Evolutionary conservation across 2,797 vertebrate species (phyloP), one percentile per base, ranked within the genome.

Genomic region (Salarias fasciatus): DNA sequence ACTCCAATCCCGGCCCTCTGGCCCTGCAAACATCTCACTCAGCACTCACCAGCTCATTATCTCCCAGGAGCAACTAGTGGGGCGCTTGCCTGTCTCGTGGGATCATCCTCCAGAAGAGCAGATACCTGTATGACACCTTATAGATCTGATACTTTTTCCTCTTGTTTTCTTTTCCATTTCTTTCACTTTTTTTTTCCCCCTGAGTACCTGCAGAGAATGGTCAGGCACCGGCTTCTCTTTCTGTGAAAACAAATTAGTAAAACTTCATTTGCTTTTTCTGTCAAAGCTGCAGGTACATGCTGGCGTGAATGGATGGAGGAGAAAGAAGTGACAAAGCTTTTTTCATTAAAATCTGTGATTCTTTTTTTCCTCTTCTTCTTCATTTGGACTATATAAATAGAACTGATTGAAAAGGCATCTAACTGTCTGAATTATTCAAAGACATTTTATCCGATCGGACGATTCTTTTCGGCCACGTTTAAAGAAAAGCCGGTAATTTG

Each of bases 21-120:
- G 80, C 79, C 88, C 67, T 29, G 44, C 79, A 85, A 85, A 89
- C 86, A 86, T 87, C 89, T 90, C 88, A 89, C 84, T 90, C 86
- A 83, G 84, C 82, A 77, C 75, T 81, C 80, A 83, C 79, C 65
- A 53, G 79, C 88, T 88, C 87, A 89, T 88, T 89, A 88, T 89
- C 82, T 86, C 69, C 4, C 31, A 78, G 69, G 75, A 86, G 86
- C 83, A 87, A 89, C 88, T 69, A 59, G 79, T 80, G 60, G 63
- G 29, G 53, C 75, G 75, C 85, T 80, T 71, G 73, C 73, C 80
- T 63, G 62, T 75, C 80, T 79, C 57, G 44, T 13, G 60, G 77
- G 81, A 79, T 75, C 54, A 50, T 53, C 58, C 72, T 75, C 51
- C 54, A 65, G 14, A 38, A 44, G 53, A 67, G 53, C 69, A 29